Evolutionary conservation across 2,113 vertebrate species (phyloP), one percentile per base, ranked within the genome.

Genomic region (Muscicapa adusta): DNA sequence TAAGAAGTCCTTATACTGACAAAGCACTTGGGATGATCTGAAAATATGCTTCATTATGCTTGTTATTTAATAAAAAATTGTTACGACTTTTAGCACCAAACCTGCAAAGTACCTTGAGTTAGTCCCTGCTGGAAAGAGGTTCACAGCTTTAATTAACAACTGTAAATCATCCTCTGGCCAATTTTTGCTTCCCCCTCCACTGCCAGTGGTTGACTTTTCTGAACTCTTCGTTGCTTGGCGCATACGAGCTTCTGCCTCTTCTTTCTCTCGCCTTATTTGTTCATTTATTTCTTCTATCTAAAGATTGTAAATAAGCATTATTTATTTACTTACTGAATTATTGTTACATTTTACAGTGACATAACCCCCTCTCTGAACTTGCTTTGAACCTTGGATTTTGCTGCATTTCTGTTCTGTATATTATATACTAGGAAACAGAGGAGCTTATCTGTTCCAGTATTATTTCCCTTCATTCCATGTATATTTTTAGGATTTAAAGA

Each of bases 81-180:
- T 88, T 76, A 56, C 29, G 36, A 16, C 54, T 87, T 92, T 88
- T 65, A 90, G 68, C 57, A 76, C 51, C 36, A 72, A 93, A 94
- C 83, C 28, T 0, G 9, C n/a, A n/a, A 68, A 90, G 57, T 97
- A 99, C 99, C 99, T 99, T 96, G 99, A 98, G 50, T 99, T 99
- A 85, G 99, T 99, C 94, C 99, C 99, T 70, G 99, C 99, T 40
- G 99, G 99, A 94, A 99, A 99, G 91, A 99, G 98, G 96, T 99
- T 99, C 96, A 99, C 99, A 25, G 99, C 99, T 98, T 99, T 99
- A 97, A 99, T 99, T 72, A 99, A 96, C 94, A 99, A 97, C 93
- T 99, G 99, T 36, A 99, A 98, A 91, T 99, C 99, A 36, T 99
- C 99, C 96, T 99, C 99, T 33, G 98, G 98, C 99, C 99, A 99